These are phyloP conservation scores for Caenorhabditis elegans DNA, from an alignment of 1,140 invertebrate genomes.

Conservation along the genomic window WBcel235 BX284602.5:7948501-7949000, in stretches of 20 bases:
- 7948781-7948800: background rate
- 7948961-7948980: background rate
- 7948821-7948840: background rate
- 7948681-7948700: too few relatives aligned
- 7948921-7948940: background rate
- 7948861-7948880: too few relatives aligned
- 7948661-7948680: too few relatives aligned
- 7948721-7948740: background rate
- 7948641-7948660: background rate
- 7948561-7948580: too few relatives aligned
- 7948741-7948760: background rate
- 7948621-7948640: too few relatives aligned
- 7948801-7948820: slow-evolving; percentile 16
- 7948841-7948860: background rate
- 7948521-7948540: too few relatives aligned
- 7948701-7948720: background rate
- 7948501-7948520: too few relatives aligned
- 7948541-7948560: too few relatives aligned
- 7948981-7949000: background rate
- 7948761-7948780: too few relatives aligned
- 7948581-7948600: too few relatives aligned
- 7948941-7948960: background rate
- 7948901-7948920: background rate
- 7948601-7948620: too few relatives aligned
- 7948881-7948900: background rate